phyloP scores from a whole-genome alignment of 2,888 invertebrate species.

The Brassicogethes aeneus region DNA sequence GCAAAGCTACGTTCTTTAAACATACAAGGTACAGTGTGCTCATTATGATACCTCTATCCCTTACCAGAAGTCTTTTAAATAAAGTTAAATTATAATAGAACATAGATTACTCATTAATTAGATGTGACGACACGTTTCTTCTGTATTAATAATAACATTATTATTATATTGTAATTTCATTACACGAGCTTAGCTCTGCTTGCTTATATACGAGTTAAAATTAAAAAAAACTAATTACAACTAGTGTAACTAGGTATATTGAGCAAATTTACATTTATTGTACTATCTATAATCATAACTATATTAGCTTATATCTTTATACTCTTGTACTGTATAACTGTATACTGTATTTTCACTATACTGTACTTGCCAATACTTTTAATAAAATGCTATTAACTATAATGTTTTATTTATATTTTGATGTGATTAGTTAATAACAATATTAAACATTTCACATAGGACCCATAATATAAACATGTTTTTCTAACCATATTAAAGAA shows the following conservation, averaged over 20 bases:
- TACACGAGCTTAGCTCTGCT: slow-evolving; percentile 29
- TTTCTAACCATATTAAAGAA: too few species aligned
- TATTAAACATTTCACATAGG: too few species aligned
- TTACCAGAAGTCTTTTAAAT: slow-evolving; percentile 7
- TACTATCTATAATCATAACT: slow-evolving; percentile 25
- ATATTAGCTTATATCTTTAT: slow-evolving; percentile 37
- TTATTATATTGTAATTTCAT: slow-evolving; percentile 11
- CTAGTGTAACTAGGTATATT: slow-evolving; percentile 18
- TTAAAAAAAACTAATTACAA: slow-evolving; percentile 9
- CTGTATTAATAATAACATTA: slow-evolving; percentile 8
- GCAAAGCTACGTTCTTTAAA: slow-evolving; percentile 19
- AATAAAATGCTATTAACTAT: slow-evolving; percentile 34
- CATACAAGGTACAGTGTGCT: slow-evolving; percentile 25
- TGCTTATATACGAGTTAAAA: slow-evolving; percentile 25
- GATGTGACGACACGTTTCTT: neutral
- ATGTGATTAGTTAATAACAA: too few species aligned
- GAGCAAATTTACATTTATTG: slow-evolving; percentile 20
- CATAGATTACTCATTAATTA: too few species aligned
- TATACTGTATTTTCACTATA: slow-evolving; percentile 38
- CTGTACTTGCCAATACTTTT: slow-evolving; percentile 40
- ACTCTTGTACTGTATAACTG: slow-evolving; percentile 37
- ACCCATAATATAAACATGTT: too few species aligned
- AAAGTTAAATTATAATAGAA: slow-evolving; percentile 3
- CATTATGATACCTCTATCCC: slow-evolving; percentile 15
- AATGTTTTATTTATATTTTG: neutral